Conservation (phyloP, 1,140 invertebrate genomes). For the Bombus polaris region DNA sequence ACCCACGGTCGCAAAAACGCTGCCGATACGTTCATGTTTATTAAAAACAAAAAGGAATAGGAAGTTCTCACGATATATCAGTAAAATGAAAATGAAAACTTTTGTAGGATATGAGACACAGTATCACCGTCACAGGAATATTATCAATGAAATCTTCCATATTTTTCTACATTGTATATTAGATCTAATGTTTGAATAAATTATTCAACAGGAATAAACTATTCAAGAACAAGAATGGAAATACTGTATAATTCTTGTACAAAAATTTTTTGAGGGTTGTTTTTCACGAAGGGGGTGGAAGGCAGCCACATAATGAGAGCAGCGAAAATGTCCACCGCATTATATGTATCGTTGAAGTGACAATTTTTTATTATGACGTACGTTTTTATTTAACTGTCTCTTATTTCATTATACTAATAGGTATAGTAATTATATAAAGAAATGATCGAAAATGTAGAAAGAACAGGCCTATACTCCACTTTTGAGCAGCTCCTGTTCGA, state of each 20-base stretch:
- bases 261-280: background rate
- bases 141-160: conserved; percentile 33
- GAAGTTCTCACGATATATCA: conserved; percentile 30
- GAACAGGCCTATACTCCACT: no score
- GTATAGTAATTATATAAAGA: background rate
- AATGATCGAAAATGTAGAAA: background rate
- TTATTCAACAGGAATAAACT: background rate
- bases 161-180: background rate
- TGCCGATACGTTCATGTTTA: no score
- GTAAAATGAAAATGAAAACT: background rate
- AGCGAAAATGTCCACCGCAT: background rate
- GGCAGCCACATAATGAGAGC: background rate
- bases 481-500: background rate
- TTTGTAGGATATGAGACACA: conserved; percentile 2
- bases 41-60: no score
- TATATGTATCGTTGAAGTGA: background rate
- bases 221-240: background rate
- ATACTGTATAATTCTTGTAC: background rate
- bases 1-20: no score
- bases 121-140: background rate
- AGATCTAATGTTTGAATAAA: background rate
- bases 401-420: background rate
- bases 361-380: background rate
- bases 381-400: background rate
- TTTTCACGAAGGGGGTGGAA: background rate